Evolutionary conservation across 2,797 vertebrate species (phyloP).

Genomic region (Pterois miles): DNA sequence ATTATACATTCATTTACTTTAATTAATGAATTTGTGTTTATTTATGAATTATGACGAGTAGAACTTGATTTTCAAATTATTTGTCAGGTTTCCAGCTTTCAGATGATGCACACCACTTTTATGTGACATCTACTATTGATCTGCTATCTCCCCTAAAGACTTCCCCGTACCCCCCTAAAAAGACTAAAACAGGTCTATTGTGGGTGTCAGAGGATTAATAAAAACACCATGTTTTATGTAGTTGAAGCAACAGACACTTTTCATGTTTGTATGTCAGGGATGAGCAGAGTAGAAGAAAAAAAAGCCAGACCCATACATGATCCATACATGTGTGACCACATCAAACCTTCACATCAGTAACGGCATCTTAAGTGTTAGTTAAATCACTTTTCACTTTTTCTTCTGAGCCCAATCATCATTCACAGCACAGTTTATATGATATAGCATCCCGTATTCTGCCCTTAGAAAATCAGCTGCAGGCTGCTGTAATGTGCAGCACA

Average conservation of each 20-base stretch:
- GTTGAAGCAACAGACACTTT: background rate
- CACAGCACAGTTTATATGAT: constrained; percentile 9
- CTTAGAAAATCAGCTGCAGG: constrained; percentile 5
- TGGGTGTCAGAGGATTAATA: background rate
- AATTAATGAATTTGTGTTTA: too few species aligned
- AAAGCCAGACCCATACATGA: background rate
- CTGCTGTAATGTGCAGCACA: constrained; percentile 14
- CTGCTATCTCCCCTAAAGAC: too few species aligned
- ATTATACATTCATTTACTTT: too few species aligned
- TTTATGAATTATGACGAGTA: too few species aligned
- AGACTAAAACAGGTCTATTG: too few species aligned
- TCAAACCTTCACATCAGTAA: background rate
- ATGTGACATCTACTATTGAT: too few species aligned
- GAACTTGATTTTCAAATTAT: too few species aligned
- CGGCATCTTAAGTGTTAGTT: background rate
- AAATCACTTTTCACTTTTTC: background rate
- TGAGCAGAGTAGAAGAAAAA: background rate
- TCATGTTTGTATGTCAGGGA: background rate
- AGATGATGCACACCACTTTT: too few species aligned
- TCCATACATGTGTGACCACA: background rate
- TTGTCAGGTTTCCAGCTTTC: too few species aligned
- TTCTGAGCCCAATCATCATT: background rate
- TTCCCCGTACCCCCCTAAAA: too few species aligned
- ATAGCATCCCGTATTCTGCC: background rate
- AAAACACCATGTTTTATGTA: background rate